Conservation (phyloP, 2,797 vertebrate species). For the Gymnocypris eckloni region DNA sequence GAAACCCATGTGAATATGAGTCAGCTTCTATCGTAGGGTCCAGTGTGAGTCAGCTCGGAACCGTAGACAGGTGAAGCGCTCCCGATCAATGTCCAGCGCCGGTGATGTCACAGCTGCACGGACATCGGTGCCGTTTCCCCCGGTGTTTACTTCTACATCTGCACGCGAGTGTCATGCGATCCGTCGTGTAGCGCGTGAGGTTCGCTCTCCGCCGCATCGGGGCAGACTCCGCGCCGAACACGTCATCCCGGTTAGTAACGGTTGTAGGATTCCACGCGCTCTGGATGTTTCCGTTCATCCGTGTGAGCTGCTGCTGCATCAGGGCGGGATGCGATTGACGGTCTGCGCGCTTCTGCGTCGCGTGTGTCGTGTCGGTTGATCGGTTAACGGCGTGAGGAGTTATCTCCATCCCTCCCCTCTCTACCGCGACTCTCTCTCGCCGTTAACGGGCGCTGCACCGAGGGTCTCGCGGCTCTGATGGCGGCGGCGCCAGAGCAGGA, state of each 20-base stretch:
- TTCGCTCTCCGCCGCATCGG: constrained; percentile 10
- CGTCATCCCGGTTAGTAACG: constrained; percentile 41
- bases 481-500: constrained; percentile 90
- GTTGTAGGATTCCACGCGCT: constrained; percentile 2
- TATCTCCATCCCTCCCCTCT: constrained; percentile 13
- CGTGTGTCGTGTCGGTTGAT: constrained; percentile 32
- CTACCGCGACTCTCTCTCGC: not conserved
- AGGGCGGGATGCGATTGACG: constrained; percentile 24
- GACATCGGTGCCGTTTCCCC: not conserved
- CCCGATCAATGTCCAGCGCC: not conserved
- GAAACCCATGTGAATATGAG: not conserved
- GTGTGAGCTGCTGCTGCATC: constrained; percentile 4
- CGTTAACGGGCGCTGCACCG: constrained; percentile 29
- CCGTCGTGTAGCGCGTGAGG: not conserved
- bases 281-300: constrained; percentile 31
- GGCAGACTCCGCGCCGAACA: constrained; percentile 1
- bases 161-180: not conserved
- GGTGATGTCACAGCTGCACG: constrained; percentile 18
- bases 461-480: constrained; percentile 72
- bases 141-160: not conserved
- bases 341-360: not conserved
- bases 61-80: not conserved
- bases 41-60: constrained; percentile 17
- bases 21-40: not conserved
- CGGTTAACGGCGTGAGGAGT: constrained; percentile 29